phyloP scores from a whole-genome alignment of 2,797 vertebrate genomes.

The Hydrophis major region DNA sequence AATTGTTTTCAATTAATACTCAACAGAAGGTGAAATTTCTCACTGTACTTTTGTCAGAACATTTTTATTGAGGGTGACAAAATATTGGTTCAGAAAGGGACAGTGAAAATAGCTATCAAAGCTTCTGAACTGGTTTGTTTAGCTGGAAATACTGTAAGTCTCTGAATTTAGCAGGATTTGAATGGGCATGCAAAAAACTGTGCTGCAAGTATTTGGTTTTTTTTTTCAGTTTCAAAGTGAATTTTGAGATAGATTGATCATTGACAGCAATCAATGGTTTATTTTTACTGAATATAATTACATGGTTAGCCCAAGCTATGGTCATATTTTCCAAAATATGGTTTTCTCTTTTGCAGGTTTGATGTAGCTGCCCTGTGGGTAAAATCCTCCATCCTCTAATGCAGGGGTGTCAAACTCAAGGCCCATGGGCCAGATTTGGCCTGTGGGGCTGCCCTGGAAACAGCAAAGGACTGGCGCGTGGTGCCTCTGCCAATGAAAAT shows the following conservation, averaged over 20 bases:
- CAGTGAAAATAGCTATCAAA: neutral
- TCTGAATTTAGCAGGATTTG: neutral
- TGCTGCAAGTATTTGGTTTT: neutral
- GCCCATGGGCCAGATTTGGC: too few species aligned
- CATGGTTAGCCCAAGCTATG: neutral
- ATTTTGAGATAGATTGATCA: neutral
- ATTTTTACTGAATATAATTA: neutral
- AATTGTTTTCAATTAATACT: neutral
- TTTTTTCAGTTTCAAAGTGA: neutral
- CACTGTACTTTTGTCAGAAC: neutral
- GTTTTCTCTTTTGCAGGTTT: neutral
- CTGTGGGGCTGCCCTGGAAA: too few species aligned
- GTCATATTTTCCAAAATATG: neutral
- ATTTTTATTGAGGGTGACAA: neutral
- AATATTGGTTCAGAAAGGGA: neutral
- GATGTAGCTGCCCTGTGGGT: neutral
- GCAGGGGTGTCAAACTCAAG: neutral
- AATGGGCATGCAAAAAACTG: neutral
- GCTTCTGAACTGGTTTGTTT: neutral
- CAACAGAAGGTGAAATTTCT: neutral
- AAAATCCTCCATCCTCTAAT: neutral
- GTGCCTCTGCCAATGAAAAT: too few species aligned
- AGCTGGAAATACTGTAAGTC: neutral
- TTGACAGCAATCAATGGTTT: neutral
- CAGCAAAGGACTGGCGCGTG: too few species aligned